Evolutionary conservation across 2,888 invertebrate genomes (phyloP).

Genomic region (Tetranychus truncatus): DNA sequence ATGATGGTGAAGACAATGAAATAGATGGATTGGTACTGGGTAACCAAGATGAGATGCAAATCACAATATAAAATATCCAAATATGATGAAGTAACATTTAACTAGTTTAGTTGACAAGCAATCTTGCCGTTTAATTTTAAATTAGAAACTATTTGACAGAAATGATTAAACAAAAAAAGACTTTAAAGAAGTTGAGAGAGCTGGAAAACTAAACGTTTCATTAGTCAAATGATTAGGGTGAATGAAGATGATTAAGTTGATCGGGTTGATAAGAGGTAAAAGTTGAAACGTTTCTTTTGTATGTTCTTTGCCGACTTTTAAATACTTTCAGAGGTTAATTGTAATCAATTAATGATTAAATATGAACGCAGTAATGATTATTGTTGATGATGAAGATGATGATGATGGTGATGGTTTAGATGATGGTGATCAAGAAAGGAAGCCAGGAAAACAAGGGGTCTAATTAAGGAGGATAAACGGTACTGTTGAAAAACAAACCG

Average conservation of each 20-base stretch:
- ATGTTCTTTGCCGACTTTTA: too few relatives aligned
- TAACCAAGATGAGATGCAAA: background rate
- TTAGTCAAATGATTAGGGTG: background rate
- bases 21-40: background rate
- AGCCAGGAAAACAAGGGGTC: background rate
- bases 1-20: background rate
- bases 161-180: background rate
- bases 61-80: background rate
- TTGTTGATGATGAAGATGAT: too few relatives aligned
- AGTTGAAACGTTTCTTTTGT: background rate
- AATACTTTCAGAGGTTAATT: too few relatives aligned
- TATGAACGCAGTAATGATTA: too few relatives aligned
- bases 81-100: background rate
- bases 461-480: background rate
- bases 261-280: background rate
- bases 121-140: background rate
- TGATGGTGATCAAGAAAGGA: background rate
- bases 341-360: too few relatives aligned
- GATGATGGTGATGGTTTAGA: background rate
- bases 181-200: background rate
- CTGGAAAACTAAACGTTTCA: background rate
- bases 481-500: background rate
- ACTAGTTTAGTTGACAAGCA: background rate
- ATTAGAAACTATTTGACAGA: background rate
- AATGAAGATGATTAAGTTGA: background rate